Evolutionary conservation across 2,888 invertebrate species (phyloP).

Genomic region (Apocheima hispidaria): DNA sequence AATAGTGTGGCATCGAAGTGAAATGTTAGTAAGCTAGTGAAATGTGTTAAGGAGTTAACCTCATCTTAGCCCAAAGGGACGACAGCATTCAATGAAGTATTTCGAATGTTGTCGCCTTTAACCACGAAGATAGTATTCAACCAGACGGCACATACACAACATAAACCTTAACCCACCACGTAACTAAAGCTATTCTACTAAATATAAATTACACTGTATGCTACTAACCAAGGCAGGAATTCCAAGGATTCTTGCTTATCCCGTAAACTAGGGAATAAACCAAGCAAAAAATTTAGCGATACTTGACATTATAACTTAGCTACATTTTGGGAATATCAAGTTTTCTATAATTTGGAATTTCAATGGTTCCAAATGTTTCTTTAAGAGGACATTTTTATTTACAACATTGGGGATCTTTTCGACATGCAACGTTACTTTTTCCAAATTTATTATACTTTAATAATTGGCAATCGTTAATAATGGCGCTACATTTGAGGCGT

Average conservation of each 20-base stretch:
- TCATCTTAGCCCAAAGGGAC: conserved; percentile 43
- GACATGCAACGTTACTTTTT: conserved; percentile 37
- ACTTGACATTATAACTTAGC: conserved; percentile 49
- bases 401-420: conserved; percentile 20
- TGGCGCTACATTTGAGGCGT: conserved; percentile 21
- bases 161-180: conserved; percentile 50
- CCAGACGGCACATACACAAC: conserved; percentile 46
- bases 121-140: conserved; percentile 26
- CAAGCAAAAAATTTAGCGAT: conserved; percentile 75
- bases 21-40: conserved; percentile 79
- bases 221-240: conserved; percentile 93
- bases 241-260: conserved; percentile 92
- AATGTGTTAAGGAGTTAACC: conserved; percentile 56
- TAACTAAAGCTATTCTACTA: conserved; percentile 57
- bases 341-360: conserved; percentile 12
- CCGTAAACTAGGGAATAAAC: conserved; percentile 90
- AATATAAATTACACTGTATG: conserved; percentile 72
- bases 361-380: not conserved
- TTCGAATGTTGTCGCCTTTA: conserved; percentile 31
- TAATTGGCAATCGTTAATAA: conserved; percentile 24
- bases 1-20: conserved; percentile 68
- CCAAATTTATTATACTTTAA: conserved; percentile 31
- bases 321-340: conserved; percentile 21
- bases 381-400: conserved; percentile 16
- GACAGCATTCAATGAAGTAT: conserved; percentile 52